Evolutionary conservation across 2,113 vertebrate genomes (phyloP).

Genomic region (Grallaria varia): DNA sequence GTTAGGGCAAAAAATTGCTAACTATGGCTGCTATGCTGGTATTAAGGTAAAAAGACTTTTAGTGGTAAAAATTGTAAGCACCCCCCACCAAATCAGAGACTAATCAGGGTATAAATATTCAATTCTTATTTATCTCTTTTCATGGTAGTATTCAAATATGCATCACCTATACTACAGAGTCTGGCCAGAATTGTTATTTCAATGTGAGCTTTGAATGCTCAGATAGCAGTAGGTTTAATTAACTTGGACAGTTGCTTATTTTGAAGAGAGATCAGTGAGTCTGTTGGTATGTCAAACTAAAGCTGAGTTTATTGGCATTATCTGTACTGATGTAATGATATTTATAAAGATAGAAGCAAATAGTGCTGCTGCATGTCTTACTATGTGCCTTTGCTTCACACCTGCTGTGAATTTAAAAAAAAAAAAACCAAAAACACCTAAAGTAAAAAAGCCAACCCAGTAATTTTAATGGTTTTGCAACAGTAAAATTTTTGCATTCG

Average conservation of each 20-base stretch:
- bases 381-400: neutral
- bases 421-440: too few relatives aligned
- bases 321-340: neutral
- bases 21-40: neutral
- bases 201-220: neutral
- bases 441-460: neutral
- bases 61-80: neutral
- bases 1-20: neutral
- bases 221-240: neutral
- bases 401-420: neutral
- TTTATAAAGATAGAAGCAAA: neutral
- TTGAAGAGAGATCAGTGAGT: neutral
- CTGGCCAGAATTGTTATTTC: neutral
- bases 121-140: neutral
- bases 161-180: neutral
- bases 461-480: neutral
- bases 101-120: neutral
- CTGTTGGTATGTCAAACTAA: neutral
- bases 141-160: neutral
- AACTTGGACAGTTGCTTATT: neutral
- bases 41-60: neutral
- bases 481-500: neutral
- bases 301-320: neutral
- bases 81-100: neutral
- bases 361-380: neutral